A percentile compares a stretch with the other conserved stretches of the same genome.
phyloP scores from a whole-genome alignment of 2,113 vertebrate genomes.

The Hystrix brachyura region DNA sequence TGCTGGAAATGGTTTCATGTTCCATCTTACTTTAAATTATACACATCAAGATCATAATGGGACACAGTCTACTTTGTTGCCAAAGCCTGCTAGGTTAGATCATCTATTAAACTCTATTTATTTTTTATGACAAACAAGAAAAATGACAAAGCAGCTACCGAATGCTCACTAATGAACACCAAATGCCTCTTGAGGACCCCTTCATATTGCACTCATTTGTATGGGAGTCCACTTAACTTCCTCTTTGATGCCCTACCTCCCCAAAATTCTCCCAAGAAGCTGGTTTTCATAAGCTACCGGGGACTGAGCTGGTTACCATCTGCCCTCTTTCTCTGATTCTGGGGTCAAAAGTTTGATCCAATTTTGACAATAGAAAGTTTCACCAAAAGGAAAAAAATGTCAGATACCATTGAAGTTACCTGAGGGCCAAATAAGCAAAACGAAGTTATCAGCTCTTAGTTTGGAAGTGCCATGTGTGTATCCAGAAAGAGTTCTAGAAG shows the following conservation, averaged over 20 bases:
- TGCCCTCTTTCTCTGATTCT: background rate
- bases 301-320: constrained; percentile 22
- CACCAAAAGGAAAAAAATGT: background rate
- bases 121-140: constrained; percentile 91
- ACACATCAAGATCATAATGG: constrained; percentile 86
- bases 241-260: constrained; percentile 67
- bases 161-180: constrained; percentile 85
- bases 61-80: constrained; percentile 85
- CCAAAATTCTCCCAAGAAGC: background rate
- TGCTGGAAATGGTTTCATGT: constrained; percentile 87
- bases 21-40: constrained; percentile 88
- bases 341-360: constrained; percentile 67
- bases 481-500: background rate
- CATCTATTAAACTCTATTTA: constrained; percentile 89
- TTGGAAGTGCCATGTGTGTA: background rate
- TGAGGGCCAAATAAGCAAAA: background rate
- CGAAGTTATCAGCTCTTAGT: background rate
- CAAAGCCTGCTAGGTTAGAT: constrained; percentile 87
- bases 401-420: background rate
- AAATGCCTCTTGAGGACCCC: constrained; percentile 83
- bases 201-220: constrained; percentile 73
- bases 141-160: constrained; percentile 88
- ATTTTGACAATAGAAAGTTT: background rate
- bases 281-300: constrained; percentile 60
- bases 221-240: constrained; percentile 69